Evolutionary conservation across 2,113 vertebrate genomes (phyloP).

Genomic region (Takifugu flavidus): DNA sequence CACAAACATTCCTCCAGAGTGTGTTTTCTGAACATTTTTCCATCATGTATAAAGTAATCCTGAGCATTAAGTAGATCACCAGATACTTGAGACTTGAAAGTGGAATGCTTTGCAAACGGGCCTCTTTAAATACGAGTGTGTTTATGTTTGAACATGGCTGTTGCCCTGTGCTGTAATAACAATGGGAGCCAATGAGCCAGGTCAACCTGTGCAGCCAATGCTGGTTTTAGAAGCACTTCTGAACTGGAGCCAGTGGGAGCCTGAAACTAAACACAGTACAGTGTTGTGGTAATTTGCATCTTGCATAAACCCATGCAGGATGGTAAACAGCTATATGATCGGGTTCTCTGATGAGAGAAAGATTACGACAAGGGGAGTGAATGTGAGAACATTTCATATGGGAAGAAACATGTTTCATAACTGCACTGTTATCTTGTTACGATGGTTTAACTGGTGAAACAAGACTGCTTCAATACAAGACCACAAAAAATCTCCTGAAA

Average conservation of each 20-base stretch:
- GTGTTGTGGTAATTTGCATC: constrained; percentile 17
- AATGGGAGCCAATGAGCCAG: constrained; percentile 29
- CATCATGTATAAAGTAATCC: no score
- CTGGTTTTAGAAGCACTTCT: constrained; percentile 35
- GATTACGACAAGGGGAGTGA: not conserved
- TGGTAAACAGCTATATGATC: not conserved
- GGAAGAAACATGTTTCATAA: not conserved
- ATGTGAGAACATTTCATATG: not conserved
- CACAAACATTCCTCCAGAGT: no score
- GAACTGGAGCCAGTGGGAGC: constrained; percentile 31
- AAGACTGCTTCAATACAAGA: no score
- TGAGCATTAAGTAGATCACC: no score
- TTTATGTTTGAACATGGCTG: constrained; percentile 20
- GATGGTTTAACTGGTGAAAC: no score
- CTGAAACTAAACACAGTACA: constrained; percentile 4
- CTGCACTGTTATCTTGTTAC: no score
- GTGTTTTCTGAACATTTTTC: no score
- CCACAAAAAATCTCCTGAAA: no score
- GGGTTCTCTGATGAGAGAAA: constrained; percentile 8
- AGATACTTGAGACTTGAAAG: no score
- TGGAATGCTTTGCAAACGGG: not conserved
- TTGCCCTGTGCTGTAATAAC: constrained; percentile 18
- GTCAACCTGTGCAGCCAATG: constrained; percentile 13
- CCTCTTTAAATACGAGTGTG: constrained; percentile 7
- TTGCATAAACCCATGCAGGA: constrained; percentile 12